phyloP scores from a whole-genome alignment of 2,113 vertebrate genomes.

The Sterna hirundo region DNA sequence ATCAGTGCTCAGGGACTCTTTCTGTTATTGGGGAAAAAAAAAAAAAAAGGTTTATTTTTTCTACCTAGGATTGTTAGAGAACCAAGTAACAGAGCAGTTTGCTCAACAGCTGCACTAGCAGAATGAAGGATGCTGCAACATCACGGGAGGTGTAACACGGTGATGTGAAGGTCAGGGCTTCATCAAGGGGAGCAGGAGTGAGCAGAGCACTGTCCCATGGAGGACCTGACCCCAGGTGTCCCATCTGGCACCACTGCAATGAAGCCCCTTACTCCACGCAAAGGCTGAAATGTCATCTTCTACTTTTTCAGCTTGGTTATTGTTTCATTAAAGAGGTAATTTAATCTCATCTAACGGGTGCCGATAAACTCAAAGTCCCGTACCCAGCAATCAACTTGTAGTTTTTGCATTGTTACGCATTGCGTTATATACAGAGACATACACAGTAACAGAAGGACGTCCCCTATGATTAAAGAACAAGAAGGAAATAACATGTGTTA shows the following conservation, averaged over 20 bases:
- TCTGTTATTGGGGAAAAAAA: background rate
- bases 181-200: background rate
- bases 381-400: background rate
- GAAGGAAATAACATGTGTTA: background rate
- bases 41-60: background rate
- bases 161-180: background rate
- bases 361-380: background rate
- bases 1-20: background rate
- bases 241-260: background rate
- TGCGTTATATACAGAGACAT: background rate
- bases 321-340: background rate
- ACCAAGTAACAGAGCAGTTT: background rate
- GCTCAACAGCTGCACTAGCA: background rate
- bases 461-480: background rate
- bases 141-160: rapidly evolving
- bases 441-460: background rate
- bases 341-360: background rate
- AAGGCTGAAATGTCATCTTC: background rate
- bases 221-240: background rate
- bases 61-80: background rate
- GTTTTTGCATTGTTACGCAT: background rate
- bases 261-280: background rate
- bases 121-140: background rate
- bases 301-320: background rate
- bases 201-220: background rate